Base-by-base conservation (phyloP, 2,888 invertebrate genomes). In the Xestia c-nigrum region DNA sequence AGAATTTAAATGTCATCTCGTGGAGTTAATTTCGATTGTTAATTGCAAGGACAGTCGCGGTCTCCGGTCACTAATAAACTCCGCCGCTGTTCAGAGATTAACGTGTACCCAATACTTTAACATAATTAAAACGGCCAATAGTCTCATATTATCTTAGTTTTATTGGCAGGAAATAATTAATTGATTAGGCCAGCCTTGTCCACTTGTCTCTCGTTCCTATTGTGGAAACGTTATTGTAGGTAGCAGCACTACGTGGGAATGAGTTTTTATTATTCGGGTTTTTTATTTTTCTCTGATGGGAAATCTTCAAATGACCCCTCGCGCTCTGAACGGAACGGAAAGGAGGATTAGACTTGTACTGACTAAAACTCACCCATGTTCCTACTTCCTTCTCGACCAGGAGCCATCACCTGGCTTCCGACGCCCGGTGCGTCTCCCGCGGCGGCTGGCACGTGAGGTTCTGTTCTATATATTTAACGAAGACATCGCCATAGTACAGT, bases 1-100 rank as follows among this genome's bases (percentile, higher is more conserved):
- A 2, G 55, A 14, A 24, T 57, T 57, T 57, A n/a, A 57, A 57
- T 57, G 12, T n/a, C 55, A n/a, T 55, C n/a, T 55, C 5, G 24
- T 14, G 43, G 9, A 1, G 12, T 69, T 16, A 14, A 57, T 55
- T 52, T 71, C 10, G n/a, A 47, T 59, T 38, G 5, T 38, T 43
- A 72, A 72, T 69, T n/a, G n/a, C 46, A 73, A 73, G 73, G 31
- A 57, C 46, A 57, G 14, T n/a, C n/a, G 19, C 38, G 31, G 14
- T 46, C 55, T n/a, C 55, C 12, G 9, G n/a, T n/a, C 55, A n/a
- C 19, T 69, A 47, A 57, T 19, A 5, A 2, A 24, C 40, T 43
- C n/a, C 6, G 31, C 16, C 46, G 19, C 38, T 70, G 16, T 16
- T 43, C 46, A 38, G 43, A 67, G 67, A 68, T 72, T 72, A 43